Evolutionary conservation across 64 coral and sea anemone species (phyloP).

Genomic region (Pachyseris speciosa): DNA sequence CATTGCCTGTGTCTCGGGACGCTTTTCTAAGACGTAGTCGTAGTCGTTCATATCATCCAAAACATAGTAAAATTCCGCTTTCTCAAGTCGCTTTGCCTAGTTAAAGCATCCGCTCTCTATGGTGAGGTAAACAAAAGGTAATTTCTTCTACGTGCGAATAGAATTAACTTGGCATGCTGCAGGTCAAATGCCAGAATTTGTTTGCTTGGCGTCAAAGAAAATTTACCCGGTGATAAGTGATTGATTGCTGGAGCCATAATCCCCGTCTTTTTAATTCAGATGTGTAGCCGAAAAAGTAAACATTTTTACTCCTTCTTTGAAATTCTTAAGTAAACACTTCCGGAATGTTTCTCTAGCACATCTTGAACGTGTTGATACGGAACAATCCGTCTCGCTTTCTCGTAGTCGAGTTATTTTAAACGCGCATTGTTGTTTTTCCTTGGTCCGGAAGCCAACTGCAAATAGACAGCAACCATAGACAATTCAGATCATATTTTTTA

Average conservation of each 20-base stretch:
- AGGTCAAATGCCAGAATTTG: not conserved
- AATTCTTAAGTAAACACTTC: not conserved
- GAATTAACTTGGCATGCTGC: not conserved
- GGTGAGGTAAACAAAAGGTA: not conserved
- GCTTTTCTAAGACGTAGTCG: not conserved
- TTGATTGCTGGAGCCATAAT: constrained; percentile 6
- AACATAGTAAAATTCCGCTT: constrained; percentile 2
- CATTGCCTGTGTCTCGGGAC: constrained; percentile 3
- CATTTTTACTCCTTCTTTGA: not conserved
- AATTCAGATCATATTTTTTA: not conserved
- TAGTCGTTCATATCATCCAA: constrained; percentile 13
- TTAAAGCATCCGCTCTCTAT: not conserved
- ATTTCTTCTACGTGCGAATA: constrained; percentile 9
- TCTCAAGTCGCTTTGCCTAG: not conserved
- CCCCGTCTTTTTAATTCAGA: not conserved
- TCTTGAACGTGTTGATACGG: not conserved
- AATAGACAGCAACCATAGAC: not conserved
- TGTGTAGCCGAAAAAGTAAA: not conserved
- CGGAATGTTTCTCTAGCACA: not conserved
- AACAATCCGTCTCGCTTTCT: not conserved
- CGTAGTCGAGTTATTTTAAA: not conserved
- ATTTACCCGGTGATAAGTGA: constrained; percentile 13
- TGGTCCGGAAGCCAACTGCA: not conserved
- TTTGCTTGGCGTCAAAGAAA: constrained; percentile 10
- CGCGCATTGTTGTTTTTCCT: not conserved